Evolutionary conservation across 1,140 invertebrate species (phyloP).

Genomic region (Bombus cullumanus): DNA sequence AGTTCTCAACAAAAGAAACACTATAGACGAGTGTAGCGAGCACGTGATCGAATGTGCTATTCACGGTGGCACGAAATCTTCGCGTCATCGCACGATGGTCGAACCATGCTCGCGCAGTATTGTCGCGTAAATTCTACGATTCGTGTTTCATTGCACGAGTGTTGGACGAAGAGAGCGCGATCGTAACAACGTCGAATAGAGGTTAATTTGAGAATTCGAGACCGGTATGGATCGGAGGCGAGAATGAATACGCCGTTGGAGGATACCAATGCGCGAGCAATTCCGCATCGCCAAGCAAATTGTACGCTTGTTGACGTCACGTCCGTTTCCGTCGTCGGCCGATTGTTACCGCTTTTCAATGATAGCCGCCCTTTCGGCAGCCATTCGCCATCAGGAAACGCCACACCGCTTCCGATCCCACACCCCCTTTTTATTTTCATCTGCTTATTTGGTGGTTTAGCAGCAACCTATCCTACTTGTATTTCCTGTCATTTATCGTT

Average conservation of each 20-base stretch:
- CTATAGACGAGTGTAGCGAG: too few species aligned
- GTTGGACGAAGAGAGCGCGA: background rate
- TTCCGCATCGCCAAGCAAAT: conserved; percentile 68
- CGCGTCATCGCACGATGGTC: background rate
- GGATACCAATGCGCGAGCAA: conserved; percentile 52
- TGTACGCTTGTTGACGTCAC: conserved; percentile 72
- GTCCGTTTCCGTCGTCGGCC: conserved; percentile 67
- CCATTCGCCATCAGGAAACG: background rate
- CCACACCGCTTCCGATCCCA: background rate
- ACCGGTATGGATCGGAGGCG: conserved; percentile 21
- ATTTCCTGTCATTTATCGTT: too few species aligned
- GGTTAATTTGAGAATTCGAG: conserved; percentile 60
- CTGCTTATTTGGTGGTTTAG: background rate
- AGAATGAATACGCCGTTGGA: conserved; percentile 33
- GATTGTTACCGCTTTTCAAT: conserved; percentile 73
- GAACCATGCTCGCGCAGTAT: conserved; percentile 1
- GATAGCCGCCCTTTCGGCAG: conserved; percentile 41
- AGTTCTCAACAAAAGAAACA: too few species aligned
- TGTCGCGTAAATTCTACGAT: conserved; percentile 43
- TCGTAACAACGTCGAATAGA: conserved; percentile 36
- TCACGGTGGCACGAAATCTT: conserved; percentile 24
- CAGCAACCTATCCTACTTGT: too few species aligned
- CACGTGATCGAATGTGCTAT: conserved; percentile 13
- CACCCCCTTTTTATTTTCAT: background rate
- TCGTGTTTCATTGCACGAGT: background rate